Percentiles rank a stretch among this genome's conserved stretches.
Evolutionary conservation across 2,888 invertebrate species (phyloP).

Genomic region (Allygus modestus): DNA sequence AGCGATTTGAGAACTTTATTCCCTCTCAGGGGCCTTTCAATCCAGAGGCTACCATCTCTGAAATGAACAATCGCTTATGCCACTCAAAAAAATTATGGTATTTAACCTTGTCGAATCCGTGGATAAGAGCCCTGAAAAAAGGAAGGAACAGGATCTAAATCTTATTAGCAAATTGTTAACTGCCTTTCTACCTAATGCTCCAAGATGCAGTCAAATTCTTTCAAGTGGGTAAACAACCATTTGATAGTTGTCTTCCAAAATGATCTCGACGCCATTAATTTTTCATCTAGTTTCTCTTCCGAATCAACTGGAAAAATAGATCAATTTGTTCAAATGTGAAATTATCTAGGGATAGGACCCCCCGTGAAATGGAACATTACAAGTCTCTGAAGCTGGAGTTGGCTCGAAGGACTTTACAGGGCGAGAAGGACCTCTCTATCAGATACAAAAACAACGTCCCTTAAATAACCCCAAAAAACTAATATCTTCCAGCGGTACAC

Average conservation of each 20-base stretch:
- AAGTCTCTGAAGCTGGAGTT: neutral
- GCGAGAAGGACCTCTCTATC: neutral
- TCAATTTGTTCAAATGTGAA: neutral
- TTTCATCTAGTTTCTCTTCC: neutral
- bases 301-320: neutral
- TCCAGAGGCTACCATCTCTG: neutral
- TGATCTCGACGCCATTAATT: neutral
- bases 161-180: neutral
- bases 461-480: neutral
- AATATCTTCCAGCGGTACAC: neutral
- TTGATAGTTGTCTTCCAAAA: neutral
- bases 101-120: neutral
- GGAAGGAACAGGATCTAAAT: neutral
- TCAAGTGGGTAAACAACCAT: neutral
- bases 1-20: neutral
- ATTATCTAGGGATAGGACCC: conserved; percentile 11
- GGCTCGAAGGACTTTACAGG: neutral
- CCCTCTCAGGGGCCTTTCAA: neutral
- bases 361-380: conserved; percentile 1
- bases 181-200: conserved; percentile 1
- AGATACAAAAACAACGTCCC: neutral
- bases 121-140: neutral
- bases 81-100: conserved; percentile 10
- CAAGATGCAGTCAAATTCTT: neutral
- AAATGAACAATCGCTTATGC: neutral